A percentile compares a stretch with the other conserved stretches of the same genome.
These are phyloP conservation scores for Phaedon cochleariae DNA, from an alignment of 2,888 invertebrate genomes.

Conservation along the genomic window DNA sequence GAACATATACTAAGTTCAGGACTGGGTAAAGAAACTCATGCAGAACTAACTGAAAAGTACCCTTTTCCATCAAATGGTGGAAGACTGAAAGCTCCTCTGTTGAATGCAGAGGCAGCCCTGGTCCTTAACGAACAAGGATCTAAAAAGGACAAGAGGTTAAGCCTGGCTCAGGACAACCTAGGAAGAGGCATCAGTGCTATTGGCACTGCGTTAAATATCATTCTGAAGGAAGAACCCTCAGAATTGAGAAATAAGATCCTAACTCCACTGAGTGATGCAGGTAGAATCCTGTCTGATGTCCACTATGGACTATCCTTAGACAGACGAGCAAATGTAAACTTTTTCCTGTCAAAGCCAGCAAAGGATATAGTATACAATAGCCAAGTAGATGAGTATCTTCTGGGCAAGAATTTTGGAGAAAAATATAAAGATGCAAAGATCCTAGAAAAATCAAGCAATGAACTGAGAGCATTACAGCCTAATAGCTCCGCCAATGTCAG, in stretches of 20 bases:
- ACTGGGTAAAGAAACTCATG: background rate
- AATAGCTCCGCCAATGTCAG: too few relatives aligned
- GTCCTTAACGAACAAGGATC: too few relatives aligned
- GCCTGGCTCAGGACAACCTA: background rate
- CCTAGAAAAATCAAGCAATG: conserved; percentile 2
- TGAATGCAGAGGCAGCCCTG: too few relatives aligned
- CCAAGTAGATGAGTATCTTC: conserved; percentile 1
- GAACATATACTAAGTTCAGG: background rate
- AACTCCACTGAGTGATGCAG: conserved; percentile 1
- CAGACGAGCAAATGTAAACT: background rate
- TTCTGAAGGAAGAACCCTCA: too few relatives aligned
- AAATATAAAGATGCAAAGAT: conserved; percentile 8
- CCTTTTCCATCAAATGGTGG: too few relatives aligned
- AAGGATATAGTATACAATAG: conserved; percentile 8
- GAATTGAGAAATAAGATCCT: too few relatives aligned
- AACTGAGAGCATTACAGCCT: background rate
- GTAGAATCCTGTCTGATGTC: conserved; percentile 7
- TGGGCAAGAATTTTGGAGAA: conserved; percentile 9
- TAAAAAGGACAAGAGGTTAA: background rate
- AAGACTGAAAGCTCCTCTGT: too few relatives aligned
- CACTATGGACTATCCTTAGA: conserved; percentile 8
- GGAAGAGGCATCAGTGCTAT: background rate
- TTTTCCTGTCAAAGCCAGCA: conserved; percentile 5
- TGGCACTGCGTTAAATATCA: background rate
- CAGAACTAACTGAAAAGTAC: background rate